Base-by-base conservation (phyloP, 2,113 vertebrate species). In the Acrocephalus kingi region DNA sequence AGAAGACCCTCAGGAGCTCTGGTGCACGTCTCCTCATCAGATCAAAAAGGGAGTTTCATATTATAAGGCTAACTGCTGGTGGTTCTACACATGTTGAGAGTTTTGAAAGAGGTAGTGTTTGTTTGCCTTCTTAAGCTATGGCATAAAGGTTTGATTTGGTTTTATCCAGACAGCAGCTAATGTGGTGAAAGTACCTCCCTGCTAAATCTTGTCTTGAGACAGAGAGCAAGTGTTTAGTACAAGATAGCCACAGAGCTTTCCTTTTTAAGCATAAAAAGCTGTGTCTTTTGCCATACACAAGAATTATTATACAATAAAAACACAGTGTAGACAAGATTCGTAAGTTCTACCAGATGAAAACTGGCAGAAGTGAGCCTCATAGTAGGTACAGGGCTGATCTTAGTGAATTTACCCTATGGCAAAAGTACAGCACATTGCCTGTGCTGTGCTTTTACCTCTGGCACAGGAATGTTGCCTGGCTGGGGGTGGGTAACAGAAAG, bases 31-130 rank as follows among this genome's bases (percentile, higher is more conserved):
- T 83, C 11, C 19, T 85, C 25, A 35, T 10, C 25, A 51, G 55
- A 23, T 74, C 78, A 77, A 62, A 84, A 78, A n/a, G 4, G 9
- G 39, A 78, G 9, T 61, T 77, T 84, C 25, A 1, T 41, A 17
- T 56, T 59, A 23, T 48, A 30, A 69, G 30, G 20, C 8, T 45
- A 37, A 43, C 28, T 79, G 68, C 39, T 48, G 37, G 10, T 82
- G 33, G 8, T 63, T 77, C 31, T 59, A 6, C 8, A 13, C 3
- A 0, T 7, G 13, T 17, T 1, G 1, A 21, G 11, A 48, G 28
- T 43, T 89, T 84, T 72, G 24, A n/a, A 84, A 64, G 77, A 48
- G 16, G 7, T 10, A 51, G 17, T 10, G 16, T 46, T 76, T 90
- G 39, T 74, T 82, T 76, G 21, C 31, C 7, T 8, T 74, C 9